Base-by-base conservation (phyloP, 2,113 vertebrate species). In the Dipodomys ordii region DNA sequence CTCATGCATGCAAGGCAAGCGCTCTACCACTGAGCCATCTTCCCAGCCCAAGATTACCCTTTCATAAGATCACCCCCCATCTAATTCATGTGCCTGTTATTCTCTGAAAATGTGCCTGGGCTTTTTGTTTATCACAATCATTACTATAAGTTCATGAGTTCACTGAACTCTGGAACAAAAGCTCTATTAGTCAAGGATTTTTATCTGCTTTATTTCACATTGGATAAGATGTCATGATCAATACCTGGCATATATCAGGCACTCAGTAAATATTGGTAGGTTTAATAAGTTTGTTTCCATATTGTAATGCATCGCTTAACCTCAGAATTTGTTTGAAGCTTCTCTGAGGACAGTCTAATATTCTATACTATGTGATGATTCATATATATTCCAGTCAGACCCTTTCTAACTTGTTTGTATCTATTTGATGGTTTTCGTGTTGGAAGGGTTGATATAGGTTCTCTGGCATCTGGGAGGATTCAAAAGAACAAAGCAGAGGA, bases 341-440 rank as follows among this genome's bases (percentile, higher is more conserved):
- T 10, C 68, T 46, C n/a, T 71, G 69, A 88, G 80, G 35, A 81
- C 1, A 30, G 12, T 80, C 73, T 81, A 93, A 65, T 73, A 71
- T 78, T 89, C 65, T 92, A 78, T 77, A 30, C 7, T 65, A 27
- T 83, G 88, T 78, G 77, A 76, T 87, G 68, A 87, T 74, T 65
- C 69, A 7, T 82, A 84, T 78, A 6, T 32, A 39, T 76, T 88
- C 62, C 35, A 85, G 28, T 86, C 65, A 88, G 88, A 49, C 25
- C 22, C 68, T 86, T 87, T 87, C 30, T 62, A 74, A 91, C 84
- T 65, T 83, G 68, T 44, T 95, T 35, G 73, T 81, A 88, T 71
- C 25, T 69, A 82, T 83, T 71, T 25, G 94, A 16, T 25, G 86
- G 49, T 77, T 90, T 62, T 93, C 27, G 6, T 44, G 35, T 84